Evolutionary conservation across 2,888 invertebrate genomes (phyloP), one percentile per base, ranked within the genome.

Genomic region (Stenurella melanura): DNA sequence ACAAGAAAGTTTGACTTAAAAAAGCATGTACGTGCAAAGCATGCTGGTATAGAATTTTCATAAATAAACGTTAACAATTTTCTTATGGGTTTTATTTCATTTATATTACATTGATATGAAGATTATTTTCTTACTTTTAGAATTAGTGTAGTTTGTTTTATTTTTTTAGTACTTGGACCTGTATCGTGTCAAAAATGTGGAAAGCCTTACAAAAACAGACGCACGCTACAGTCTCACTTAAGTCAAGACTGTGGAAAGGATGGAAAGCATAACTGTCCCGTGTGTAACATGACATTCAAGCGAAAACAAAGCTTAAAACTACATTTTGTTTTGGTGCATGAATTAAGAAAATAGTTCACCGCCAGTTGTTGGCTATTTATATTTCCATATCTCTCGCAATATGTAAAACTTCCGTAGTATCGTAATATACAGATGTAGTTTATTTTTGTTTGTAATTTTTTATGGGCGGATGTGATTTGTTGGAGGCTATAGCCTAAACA

Each of bases 1-100:
- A 92, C 92, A 85, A 92, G 30, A 34, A 34, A 34, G 30, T 34
- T 34, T 9, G 30, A 34, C 9, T 34, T 34, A 93, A 88, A 93
- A 92, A 85, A 91, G 91, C 87, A 91, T 91, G 86, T 87, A 6
- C 11, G 56, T 6, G n/a, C 56, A n/a, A 57, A 68, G 30, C 54
- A 68, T 21, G 11, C 56, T 7, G 6, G 15, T 7, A 10, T 21
- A 26, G 56, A 56, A 50, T 15, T 50, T 50, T 4, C 50, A n/a
- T 50, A n/a, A n/a, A 50, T 50, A 50, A 50, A 50, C 1, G 15
- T 50, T 50, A n/a, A 50, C 3, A n/a, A 0, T 50, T 12, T 4
- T 50, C 15, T 18, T 38, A 12, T 56, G n/a, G 17, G 17, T 57
- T 30, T 70, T 30, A 26, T 54, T 57, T 30, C n/a, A 21, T 34